phyloP scores from a whole-genome alignment of 2,113 vertebrate genomes.

The Ammospiza nelsoni region DNA sequence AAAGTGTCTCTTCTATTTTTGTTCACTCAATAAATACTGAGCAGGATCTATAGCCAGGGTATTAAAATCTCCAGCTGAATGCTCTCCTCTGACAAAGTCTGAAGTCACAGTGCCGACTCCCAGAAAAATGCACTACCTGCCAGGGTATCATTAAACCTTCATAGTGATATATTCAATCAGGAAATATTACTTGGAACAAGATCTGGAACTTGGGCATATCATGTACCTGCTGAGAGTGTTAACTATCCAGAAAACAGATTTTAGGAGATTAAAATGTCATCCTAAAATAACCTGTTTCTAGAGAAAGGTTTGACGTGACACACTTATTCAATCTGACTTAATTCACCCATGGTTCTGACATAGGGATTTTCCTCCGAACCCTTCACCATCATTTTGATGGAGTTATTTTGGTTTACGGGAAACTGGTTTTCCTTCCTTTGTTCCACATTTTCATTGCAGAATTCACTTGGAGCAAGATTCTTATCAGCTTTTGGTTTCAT shows the following conservation, averaged over 20 bases:
- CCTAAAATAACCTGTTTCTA: neutral
- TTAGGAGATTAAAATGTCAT: neutral
- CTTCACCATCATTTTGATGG: neutral
- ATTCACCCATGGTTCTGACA: neutral
- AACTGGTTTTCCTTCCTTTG: neutral
- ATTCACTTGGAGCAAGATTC: neutral
- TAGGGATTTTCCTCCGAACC: neutral
- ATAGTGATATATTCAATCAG: neutral
- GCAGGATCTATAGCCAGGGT: neutral
- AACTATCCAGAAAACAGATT: neutral
- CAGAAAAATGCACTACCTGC: neutral
- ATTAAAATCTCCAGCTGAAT: neutral
- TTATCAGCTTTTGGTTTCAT: neutral
- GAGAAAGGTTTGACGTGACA: neutral
- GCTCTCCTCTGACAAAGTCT: neutral
- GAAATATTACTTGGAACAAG: neutral
- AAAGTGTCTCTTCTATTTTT: neutral
- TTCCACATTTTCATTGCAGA: neutral
- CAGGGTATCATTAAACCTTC: neutral
- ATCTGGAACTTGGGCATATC: neutral
- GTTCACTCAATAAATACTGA: neutral
- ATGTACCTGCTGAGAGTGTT: neutral
- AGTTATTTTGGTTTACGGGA: neutral
- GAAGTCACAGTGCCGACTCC: neutral
- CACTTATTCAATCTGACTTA: neutral